Evolutionary conservation across 2,797 vertebrate species (phyloP).

Genomic region (Enteromius unitaeniatus): DNA sequence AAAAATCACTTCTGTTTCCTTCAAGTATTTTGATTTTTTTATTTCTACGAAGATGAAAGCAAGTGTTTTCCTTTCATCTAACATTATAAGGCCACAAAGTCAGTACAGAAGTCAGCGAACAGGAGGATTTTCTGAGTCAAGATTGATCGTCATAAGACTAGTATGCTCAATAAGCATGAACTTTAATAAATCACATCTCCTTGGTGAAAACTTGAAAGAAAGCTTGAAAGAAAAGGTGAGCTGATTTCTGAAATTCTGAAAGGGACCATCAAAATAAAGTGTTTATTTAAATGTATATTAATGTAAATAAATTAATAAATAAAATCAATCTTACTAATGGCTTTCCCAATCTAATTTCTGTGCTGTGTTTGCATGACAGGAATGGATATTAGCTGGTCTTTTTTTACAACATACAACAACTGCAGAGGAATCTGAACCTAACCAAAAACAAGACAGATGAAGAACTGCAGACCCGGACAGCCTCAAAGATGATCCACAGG

Average conservation of each 20-base stretch:
- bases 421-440: too few relatives aligned
- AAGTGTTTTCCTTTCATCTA: not conserved
- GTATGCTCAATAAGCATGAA: not conserved
- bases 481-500: too few relatives aligned
- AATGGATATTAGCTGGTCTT: too few relatives aligned
- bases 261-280: too few relatives aligned
- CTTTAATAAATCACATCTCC: not conserved
- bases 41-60: not conserved
- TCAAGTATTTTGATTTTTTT: not conserved
- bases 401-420: too few relatives aligned
- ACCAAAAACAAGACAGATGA: too few relatives aligned
- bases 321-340: too few relatives aligned
- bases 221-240: not conserved
- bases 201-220: not conserved
- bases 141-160: not conserved
- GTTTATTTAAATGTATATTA: too few relatives aligned
- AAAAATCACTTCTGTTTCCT: not conserved
- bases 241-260: not conserved
- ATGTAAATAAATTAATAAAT: too few relatives aligned
- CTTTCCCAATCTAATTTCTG: too few relatives aligned
- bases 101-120: constrained; percentile 2
- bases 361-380: too few relatives aligned
- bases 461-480: too few relatives aligned
- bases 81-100: constrained; percentile 3
- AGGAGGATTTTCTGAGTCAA: not conserved